A percentile compares a stretch with the other conserved stretches of the same genome.
These are phyloP conservation scores for Chrysodeixis includens DNA, from an alignment of 2,888 invertebrate species.

Conservation along the genomic window DNA sequence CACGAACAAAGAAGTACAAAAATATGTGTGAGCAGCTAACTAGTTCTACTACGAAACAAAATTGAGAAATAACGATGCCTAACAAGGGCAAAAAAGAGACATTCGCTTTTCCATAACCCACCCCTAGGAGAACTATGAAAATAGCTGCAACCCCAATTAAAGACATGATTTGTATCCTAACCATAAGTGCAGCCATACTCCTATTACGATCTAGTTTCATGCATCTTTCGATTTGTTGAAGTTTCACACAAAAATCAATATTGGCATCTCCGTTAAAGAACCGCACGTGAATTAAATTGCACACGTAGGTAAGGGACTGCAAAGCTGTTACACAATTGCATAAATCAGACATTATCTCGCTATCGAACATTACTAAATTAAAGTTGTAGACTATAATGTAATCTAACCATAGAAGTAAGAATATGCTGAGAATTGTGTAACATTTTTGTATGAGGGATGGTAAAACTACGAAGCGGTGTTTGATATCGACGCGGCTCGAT, in stretches of 20 bases:
- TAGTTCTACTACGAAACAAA: conserved; percentile 67
- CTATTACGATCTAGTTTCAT: conserved; percentile 69
- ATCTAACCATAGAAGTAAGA: conserved; percentile 41
- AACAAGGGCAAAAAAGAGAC: conserved; percentile 39
- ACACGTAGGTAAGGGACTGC: conserved; percentile 55
- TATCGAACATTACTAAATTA: conserved; percentile 36
- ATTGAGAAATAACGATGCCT: conserved; percentile 55
- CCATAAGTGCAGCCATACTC: conserved; percentile 56
- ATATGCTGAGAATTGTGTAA: conserved; percentile 61
- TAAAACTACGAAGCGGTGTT: conserved; percentile 66
- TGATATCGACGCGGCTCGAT: conserved; percentile 68
- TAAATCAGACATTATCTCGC: conserved; percentile 45
- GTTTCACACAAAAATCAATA: conserved; percentile 67
- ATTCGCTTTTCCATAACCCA: conserved; percentile 32
- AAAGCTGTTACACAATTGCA: conserved; percentile 43
- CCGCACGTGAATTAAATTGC: conserved; percentile 67
- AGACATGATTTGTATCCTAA: conserved; percentile 51
- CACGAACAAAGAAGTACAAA: conserved; percentile 66
- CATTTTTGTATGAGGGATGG: conserved; percentile 70
- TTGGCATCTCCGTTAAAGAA: conserved; percentile 69
- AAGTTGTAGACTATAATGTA: conserved; percentile 34
- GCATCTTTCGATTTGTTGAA: conserved; percentile 74
- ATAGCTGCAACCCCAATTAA: conserved; percentile 44
- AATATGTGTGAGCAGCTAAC: conserved; percentile 66
- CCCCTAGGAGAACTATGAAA: conserved; percentile 32